These are phyloP conservation scores for Cyanoliseus patagonus DNA, from an alignment of 2,113 vertebrate species.

Conservation along the genomic window DNA sequence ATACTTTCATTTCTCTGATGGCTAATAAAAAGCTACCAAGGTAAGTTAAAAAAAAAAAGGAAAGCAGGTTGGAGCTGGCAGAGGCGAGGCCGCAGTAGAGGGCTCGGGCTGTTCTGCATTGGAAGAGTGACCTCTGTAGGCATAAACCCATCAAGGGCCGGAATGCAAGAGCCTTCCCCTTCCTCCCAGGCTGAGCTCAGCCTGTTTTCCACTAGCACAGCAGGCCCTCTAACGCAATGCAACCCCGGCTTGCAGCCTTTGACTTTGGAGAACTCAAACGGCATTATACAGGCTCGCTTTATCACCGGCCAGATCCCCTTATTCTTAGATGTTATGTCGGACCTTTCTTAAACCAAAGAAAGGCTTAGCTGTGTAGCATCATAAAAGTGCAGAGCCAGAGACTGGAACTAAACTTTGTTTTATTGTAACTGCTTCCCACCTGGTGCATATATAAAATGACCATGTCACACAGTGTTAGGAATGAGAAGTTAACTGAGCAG, in stretches of 20 bases:
- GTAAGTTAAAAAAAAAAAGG: background rate
- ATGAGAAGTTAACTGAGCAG: background rate
- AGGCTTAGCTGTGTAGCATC: background rate
- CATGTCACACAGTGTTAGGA: background rate
- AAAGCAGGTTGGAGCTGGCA: background rate
- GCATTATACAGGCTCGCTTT: background rate
- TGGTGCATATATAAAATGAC: background rate
- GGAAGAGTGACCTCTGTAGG: constrained; percentile 84
- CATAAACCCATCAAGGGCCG: constrained; percentile 3
- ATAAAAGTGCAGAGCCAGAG: background rate
- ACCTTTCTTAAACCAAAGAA: background rate
- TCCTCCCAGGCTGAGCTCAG: background rate
- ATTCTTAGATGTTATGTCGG: background rate
- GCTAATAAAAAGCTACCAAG: constrained; percentile 15
- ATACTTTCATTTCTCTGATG: background rate
- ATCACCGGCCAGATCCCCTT: background rate
- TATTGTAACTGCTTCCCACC: background rate
- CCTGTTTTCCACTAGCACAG: background rate
- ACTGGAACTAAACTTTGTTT: background rate
- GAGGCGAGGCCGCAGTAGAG: background rate
- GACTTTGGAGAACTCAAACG: background rate
- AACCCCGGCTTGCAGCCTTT: background rate
- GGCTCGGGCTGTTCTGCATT: constrained; percentile 53
- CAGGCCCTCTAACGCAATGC: background rate
- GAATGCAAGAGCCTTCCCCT: background rate